phyloP scores from a whole-genome alignment of 2,888 invertebrate genomes.

The Hoplodrina blanda region DNA sequence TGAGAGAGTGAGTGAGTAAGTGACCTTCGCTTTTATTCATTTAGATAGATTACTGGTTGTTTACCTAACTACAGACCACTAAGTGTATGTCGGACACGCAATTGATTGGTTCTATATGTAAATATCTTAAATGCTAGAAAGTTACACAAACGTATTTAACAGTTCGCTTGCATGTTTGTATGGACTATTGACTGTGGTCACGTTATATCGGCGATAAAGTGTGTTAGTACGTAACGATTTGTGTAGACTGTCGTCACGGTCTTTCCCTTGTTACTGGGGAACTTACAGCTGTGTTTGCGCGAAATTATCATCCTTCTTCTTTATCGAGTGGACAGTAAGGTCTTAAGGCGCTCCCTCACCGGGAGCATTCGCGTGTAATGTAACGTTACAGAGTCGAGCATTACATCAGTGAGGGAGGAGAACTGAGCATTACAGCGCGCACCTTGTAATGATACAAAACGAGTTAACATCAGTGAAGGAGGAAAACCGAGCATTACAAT shows the following conservation, averaged over 20 bases:
- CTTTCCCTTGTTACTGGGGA: slow-evolving; percentile 13
- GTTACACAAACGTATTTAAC: slow-evolving; percentile 38
- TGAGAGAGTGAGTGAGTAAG: no score
- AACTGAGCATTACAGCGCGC: no score
- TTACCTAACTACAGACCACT: not conserved
- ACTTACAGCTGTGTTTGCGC: slow-evolving; percentile 1
- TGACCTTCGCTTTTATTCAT: no score
- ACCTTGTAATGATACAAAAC: no score
- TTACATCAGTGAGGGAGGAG: no score
- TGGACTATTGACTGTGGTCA: slow-evolving; percentile 46
- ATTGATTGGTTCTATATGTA: slow-evolving; percentile 31
- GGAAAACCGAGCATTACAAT: no score
- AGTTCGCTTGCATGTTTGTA: slow-evolving; percentile 45
- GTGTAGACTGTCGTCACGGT: slow-evolving; percentile 35
- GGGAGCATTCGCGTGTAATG: no score
- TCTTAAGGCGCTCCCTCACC: no score
- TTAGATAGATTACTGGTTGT: no score
- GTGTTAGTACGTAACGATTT: slow-evolving; percentile 37
- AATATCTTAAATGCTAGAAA: slow-evolving; percentile 47
- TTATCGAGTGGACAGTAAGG: no score
- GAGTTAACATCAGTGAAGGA: no score
- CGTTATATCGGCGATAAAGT: slow-evolving; percentile 44
- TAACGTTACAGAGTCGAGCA: no score
- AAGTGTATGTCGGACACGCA: slow-evolving; percentile 10
- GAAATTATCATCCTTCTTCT: not conserved